A percentile compares a stretch with the other conserved stretches of the same genome.
phyloP scores from a whole-genome alignment of 2,888 invertebrate genomes.

The Agonopterix arenella region DNA sequence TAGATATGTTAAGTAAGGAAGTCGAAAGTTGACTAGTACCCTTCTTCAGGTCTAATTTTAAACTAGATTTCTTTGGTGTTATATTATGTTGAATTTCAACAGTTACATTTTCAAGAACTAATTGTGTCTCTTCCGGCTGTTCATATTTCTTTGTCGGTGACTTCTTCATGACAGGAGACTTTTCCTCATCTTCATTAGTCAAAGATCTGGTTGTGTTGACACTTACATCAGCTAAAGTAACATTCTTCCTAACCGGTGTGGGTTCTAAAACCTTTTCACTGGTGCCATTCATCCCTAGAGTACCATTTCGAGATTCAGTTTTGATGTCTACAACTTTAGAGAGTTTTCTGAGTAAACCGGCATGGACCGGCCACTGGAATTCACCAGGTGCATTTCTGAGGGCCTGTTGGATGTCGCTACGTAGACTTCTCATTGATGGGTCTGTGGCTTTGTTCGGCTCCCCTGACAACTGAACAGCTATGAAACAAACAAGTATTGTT shows the following conservation, averaged over 20 bases:
- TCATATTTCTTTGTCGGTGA: slow-evolving; percentile 20
- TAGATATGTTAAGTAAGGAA: slow-evolving; percentile 65
- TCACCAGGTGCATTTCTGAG: slow-evolving; percentile 36
- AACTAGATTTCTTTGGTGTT: slow-evolving; percentile 66
- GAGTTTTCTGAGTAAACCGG: slow-evolving; percentile 57
- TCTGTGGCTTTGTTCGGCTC: slow-evolving; percentile 67
- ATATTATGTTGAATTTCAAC: slow-evolving; percentile 71
- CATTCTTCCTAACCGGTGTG: slow-evolving; percentile 32
- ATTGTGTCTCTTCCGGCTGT: slow-evolving; percentile 39
- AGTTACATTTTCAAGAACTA: slow-evolving; percentile 64
- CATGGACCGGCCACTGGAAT: slow-evolving; percentile 63
- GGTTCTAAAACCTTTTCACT: slow-evolving; percentile 42
- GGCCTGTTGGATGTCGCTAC: slow-evolving; percentile 55
- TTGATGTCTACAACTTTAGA: slow-evolving; percentile 68
- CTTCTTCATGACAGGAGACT: slow-evolving; percentile 14
- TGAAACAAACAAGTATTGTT: slow-evolving; percentile 16
- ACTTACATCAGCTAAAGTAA: slow-evolving; percentile 62
- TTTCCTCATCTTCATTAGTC: slow-evolving; percentile 41
- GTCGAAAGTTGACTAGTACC: slow-evolving; percentile 63
- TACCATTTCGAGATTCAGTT: slow-evolving; percentile 41
- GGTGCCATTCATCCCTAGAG: slow-evolving; percentile 58
- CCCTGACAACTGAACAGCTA: slow-evolving; percentile 62
- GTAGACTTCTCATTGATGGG: slow-evolving; percentile 62
- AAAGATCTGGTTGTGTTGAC: slow-evolving; percentile 61
- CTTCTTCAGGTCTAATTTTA: slow-evolving; percentile 64